These are phyloP conservation scores for Aphaenogaster floridana DNA, from an alignment of 1,140 invertebrate genomes.

Conservation along the genomic window DNA sequence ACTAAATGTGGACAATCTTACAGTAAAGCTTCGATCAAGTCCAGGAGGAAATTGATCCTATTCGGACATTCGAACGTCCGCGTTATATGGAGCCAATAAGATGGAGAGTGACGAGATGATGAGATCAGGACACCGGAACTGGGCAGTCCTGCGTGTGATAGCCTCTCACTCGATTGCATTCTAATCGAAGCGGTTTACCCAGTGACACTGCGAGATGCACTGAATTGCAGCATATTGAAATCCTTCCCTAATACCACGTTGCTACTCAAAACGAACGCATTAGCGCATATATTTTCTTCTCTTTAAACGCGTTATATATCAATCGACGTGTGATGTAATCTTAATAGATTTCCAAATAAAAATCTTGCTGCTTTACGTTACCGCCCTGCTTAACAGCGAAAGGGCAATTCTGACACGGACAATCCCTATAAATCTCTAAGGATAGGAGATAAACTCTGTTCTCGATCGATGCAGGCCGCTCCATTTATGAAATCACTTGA, in stretches of 20 bases:
- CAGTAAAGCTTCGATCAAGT: conserved; percentile 17
- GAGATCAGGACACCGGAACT: conserved; percentile 60
- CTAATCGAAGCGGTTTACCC: conserved; percentile 69
- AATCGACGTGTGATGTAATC: background rate
- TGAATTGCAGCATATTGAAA: conserved; percentile 12
- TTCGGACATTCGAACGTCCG: background rate
- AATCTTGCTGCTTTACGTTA: conserved; percentile 4
- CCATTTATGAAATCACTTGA: conserved; percentile 51
- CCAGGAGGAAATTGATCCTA: conserved; percentile 48
- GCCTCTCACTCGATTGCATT: conserved; percentile 77
- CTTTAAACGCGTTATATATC: conserved; percentile 13
- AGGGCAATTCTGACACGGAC: background rate
- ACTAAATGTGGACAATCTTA: conserved; percentile 25
- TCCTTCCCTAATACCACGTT: background rate
- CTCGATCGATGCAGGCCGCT: conserved; percentile 12
- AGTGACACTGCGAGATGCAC: background rate
- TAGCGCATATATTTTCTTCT: background rate
- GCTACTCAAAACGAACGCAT: background rate
- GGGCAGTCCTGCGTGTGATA: conserved; percentile 75
- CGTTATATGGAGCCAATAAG: conserved; percentile 60
- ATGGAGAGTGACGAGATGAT: conserved; percentile 59
- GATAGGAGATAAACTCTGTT: conserved; percentile 21
- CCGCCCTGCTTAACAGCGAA: background rate
- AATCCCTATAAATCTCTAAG: conserved; percentile 26
- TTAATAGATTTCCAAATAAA: conserved; percentile 52